Percentiles rank a stretch among this genome's conserved stretches.
Conservation (phyloP, 2,797 vertebrate genomes). For the Phalanger gymnotis region DNA sequence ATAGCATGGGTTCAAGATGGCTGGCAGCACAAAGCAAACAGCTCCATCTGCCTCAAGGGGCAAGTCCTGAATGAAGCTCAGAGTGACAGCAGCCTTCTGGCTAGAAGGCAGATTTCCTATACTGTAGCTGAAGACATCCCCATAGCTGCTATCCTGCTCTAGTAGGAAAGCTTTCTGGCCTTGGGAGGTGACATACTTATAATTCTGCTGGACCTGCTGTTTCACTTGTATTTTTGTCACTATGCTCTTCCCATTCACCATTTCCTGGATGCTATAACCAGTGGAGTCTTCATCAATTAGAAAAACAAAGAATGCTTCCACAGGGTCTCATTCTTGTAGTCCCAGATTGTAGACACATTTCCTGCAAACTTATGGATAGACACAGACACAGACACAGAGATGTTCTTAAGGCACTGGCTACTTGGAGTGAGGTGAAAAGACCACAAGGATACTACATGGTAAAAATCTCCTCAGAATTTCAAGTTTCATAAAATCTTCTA, state of each 20-base stretch:
- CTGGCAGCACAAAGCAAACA: conserved; percentile 86
- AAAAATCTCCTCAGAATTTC: background rate
- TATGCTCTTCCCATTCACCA: conserved; percentile 83
- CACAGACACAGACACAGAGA: conserved; percentile 84
- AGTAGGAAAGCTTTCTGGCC: conserved; percentile 84
- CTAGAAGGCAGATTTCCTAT: conserved; percentile 85
- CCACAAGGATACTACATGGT: background rate
- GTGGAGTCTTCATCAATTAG: conserved; percentile 86
- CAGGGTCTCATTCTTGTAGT: conserved; percentile 84
- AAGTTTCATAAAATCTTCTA: background rate
- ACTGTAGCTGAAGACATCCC: conserved; percentile 81
- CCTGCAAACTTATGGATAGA: conserved; percentile 86
- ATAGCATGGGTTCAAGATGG: conserved; percentile 88
- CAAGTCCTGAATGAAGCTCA: conserved; percentile 86
- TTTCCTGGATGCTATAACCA: conserved; percentile 87
- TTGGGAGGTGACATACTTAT: conserved; percentile 57
- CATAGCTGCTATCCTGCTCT: conserved; percentile 84
- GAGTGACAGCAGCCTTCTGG: conserved; percentile 85
- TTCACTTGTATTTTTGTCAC: conserved; percentile 87
- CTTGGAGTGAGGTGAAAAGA: background rate
- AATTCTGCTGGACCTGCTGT: conserved; percentile 74
- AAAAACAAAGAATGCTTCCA: conserved; percentile 88
- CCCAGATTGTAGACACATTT: conserved; percentile 84
- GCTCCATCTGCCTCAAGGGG: conserved; percentile 84
- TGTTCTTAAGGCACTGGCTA: conserved; percentile 85